phyloP scores from a whole-genome alignment of 2,113 vertebrate species.

The Bucco capensis region DNA sequence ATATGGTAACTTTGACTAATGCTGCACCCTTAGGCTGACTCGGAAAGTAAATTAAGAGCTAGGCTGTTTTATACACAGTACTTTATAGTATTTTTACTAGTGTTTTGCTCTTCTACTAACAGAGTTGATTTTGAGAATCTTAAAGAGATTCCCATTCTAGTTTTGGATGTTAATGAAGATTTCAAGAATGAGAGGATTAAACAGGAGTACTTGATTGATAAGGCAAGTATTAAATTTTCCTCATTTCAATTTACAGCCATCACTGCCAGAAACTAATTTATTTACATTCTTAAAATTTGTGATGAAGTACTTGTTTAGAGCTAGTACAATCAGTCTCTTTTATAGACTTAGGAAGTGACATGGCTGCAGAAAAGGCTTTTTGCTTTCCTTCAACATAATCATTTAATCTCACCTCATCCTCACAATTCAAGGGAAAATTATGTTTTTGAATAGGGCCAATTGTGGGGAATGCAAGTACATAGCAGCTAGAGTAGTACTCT shows the following conservation, averaged over 20 bases:
- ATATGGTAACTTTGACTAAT: background rate
- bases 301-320: background rate
- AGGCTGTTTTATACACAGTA: background rate
- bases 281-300: background rate
- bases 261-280: background rate
- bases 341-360: background rate
- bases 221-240: conserved; percentile 55
- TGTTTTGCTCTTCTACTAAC: background rate
- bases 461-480: background rate
- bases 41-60: background rate
- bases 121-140: conserved; percentile 83
- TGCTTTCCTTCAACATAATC: background rate
- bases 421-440: background rate
- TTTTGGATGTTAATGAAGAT: conserved; percentile 81
- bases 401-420: background rate
- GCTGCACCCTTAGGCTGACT: background rate
- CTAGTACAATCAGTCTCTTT: background rate
- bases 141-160: conserved; percentile 76
- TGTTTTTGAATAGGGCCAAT: background rate
- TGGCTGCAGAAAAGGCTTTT: background rate
- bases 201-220: conserved; percentile 74
- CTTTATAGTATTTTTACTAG: background rate
- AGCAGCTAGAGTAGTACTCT: background rate
- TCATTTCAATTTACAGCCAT: background rate
- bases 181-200: conserved; percentile 83